A percentile compares a stretch with the other conserved stretches of the same genome.
Conservation (phyloP, 92 coral and sea anemone genomes). For the Heteractis magnifica region DNA sequence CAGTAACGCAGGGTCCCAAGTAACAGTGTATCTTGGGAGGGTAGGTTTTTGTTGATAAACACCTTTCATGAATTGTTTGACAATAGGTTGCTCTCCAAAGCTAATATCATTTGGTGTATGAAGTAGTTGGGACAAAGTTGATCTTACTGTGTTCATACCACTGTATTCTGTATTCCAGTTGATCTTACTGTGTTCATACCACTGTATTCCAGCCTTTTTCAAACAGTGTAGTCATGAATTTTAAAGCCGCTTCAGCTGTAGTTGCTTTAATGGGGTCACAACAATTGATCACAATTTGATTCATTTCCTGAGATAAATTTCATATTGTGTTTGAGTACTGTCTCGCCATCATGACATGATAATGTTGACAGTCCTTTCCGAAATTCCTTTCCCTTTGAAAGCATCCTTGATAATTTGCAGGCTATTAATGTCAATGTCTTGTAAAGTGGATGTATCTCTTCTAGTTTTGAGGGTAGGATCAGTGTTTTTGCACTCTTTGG, state of each 20-base stretch:
- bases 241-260: conserved; percentile 42
- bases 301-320: conserved; percentile 35
- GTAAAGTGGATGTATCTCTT: conserved; percentile 42
- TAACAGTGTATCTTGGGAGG: conserved; percentile 41
- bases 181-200: conserved; percentile 54
- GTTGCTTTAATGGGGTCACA: conserved; percentile 36
- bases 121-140: conserved; percentile 51
- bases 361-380: conserved; percentile 34
- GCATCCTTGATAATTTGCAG: conserved; percentile 59
- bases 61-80: conserved; percentile 44
- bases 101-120: conserved; percentile 37
- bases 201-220: conserved; percentile 54
- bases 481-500: conserved; percentile 19
- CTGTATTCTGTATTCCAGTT: conserved; percentile 50
- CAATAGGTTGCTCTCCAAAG: conserved; percentile 40
- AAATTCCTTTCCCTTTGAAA: conserved; percentile 46
- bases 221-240: conserved; percentile 41
- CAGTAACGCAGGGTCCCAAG: conserved; percentile 37
- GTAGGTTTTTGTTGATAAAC: conserved; percentile 51
- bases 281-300: conserved; percentile 16
- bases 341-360: conserved; percentile 41
- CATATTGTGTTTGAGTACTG: conserved; percentile 34
- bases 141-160: conserved; percentile 52
- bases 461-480: conserved; percentile 32
- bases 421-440: conserved; percentile 43